Percentiles rank a stretch among this genome's conserved stretches.
These are phyloP conservation scores for Phymastichus coffea DNA, from an alignment of 1,140 invertebrate genomes.

Conservation along the genomic window DNA sequence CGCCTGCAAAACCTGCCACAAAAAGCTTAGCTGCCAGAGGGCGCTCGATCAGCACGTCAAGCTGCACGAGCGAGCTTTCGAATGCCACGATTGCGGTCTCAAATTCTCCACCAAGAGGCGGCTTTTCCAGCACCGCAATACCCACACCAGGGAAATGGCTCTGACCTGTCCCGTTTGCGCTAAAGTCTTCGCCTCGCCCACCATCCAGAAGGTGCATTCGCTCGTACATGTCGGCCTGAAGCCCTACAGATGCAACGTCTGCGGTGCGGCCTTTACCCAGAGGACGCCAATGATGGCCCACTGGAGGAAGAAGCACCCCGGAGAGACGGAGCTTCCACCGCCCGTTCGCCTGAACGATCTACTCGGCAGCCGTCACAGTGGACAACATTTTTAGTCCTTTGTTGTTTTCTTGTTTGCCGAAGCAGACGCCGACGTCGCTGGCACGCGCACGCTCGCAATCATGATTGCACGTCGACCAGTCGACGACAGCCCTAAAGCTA, in stretches of 20 bases:
- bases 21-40: conserved; percentile 51
- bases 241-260: conserved; percentile 53
- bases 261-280: conserved; percentile 46
- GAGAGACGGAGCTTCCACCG: conserved; percentile 22
- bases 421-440: too few relatives aligned
- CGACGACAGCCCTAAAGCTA: too few relatives aligned
- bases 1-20: too few relatives aligned
- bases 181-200: conserved; percentile 44
- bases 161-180: conserved; percentile 52
- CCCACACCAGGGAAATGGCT: conserved; percentile 52
- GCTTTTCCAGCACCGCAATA: conserved; percentile 39
- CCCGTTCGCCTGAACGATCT: conserved; percentile 21
- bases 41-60: conserved; percentile 56
- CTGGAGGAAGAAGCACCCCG: conserved; percentile 47
- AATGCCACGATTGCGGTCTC: conserved; percentile 73
- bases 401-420: too few relatives aligned
- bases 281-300: conserved; percentile 39
- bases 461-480: too few relatives aligned
- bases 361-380: neutral
- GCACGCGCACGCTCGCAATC: too few relatives aligned
- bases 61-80: conserved; percentile 57
- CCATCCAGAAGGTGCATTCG: conserved; percentile 32
- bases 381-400: too few relatives aligned
- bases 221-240: conserved; percentile 46
- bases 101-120: conserved; percentile 53